Conservation (phyloP, 2,113 vertebrate genomes). For the Phaethornis superciliosus region DNA sequence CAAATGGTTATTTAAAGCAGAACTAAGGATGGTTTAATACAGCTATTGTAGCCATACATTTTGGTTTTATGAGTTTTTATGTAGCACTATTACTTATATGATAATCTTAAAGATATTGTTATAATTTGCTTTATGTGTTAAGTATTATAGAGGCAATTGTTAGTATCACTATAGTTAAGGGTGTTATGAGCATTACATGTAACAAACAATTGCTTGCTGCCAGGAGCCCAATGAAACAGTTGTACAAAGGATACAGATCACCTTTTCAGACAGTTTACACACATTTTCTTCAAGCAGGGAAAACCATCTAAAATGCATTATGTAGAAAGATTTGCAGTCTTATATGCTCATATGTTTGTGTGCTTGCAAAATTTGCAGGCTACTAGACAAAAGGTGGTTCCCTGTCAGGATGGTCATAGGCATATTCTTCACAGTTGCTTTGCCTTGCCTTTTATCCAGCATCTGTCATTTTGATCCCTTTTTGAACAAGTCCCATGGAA, state of each 20-base stretch:
- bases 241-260: constrained; percentile 28
- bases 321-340: background rate
- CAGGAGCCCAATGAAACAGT: background rate
- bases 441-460: background rate
- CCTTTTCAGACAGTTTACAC: constrained; percentile 21
- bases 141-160: constrained; percentile 58
- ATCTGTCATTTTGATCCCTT: background rate
- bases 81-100: constrained; percentile 73
- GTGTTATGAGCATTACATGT: constrained; percentile 42
- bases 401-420: background rate
- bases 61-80: constrained; percentile 75
- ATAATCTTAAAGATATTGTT: constrained; percentile 77
- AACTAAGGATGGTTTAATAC: constrained; percentile 71
- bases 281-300: constrained; percentile 19
- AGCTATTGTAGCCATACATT: constrained; percentile 70
- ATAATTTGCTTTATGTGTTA: constrained; percentile 76
- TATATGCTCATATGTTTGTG: background rate
- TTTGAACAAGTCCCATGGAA: background rate
- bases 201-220: constrained; percentile 44
- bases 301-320: constrained; percentile 12
- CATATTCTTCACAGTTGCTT: background rate
- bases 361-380: background rate
- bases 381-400: background rate
- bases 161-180: constrained; percentile 46
- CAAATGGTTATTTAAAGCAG: constrained; percentile 74